Conservation (phyloP, 2,797 vertebrate species). For the Huso huso region DNA sequence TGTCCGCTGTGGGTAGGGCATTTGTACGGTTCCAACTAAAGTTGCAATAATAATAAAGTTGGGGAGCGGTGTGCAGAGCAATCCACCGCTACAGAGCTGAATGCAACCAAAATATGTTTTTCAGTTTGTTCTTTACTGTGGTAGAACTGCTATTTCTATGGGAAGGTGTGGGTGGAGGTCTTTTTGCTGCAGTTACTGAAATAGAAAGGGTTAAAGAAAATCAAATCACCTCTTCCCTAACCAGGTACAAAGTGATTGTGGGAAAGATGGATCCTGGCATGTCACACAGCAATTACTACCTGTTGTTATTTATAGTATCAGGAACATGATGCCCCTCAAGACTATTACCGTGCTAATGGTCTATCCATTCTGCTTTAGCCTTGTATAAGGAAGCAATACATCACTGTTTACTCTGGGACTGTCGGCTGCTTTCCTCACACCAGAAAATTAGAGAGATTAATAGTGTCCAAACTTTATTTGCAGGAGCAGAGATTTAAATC, state of each 20-base stretch:
- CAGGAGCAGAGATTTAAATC: slow-evolving; percentile 8
- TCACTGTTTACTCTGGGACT: slow-evolving; percentile 3
- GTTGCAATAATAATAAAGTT: too few species aligned
- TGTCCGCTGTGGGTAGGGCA: too few species aligned
- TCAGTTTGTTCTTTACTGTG: too few species aligned
- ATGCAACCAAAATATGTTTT: too few species aligned
- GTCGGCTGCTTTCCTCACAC: slow-evolving; percentile 1
- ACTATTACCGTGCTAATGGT: not conserved
- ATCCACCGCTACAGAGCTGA: too few species aligned
- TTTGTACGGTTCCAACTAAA: too few species aligned
- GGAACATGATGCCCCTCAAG: not conserved
- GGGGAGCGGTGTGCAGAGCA: too few species aligned
- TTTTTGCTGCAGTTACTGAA: too few species aligned
- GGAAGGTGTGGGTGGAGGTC: too few species aligned
- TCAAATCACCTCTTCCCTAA: not conserved
- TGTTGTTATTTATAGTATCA: not conserved
- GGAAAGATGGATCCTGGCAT: not conserved
- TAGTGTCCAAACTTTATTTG: slow-evolving; percentile 14
- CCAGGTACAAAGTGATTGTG: not conserved
- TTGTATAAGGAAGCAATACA: slow-evolving; percentile 6
- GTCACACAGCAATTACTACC: not conserved
- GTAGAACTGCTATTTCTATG: too few species aligned
- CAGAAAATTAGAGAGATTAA: slow-evolving; percentile 11
- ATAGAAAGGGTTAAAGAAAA: too few species aligned
- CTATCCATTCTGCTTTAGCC: slow-evolving; percentile 4